Percentiles rank a stretch among this genome's conserved stretches.
These are phyloP conservation scores for Hirtodrosophila cameraria DNA, from an alignment of 2,888 invertebrate species.

Conservation along the genomic window DNA sequence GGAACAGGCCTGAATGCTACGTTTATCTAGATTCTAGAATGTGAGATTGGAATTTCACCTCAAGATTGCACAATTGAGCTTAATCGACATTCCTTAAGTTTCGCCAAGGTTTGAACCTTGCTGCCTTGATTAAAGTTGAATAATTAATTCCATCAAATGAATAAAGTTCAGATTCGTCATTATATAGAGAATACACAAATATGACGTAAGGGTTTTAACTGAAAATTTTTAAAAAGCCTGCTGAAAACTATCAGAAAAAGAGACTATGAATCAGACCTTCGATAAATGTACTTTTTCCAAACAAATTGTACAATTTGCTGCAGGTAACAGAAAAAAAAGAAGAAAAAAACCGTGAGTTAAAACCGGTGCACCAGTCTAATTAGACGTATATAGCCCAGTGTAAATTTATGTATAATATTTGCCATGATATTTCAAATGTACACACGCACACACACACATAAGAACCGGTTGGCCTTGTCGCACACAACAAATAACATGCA, in stretches of 20 bases:
- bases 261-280: constrained; percentile 31
- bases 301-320: background rate
- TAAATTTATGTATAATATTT: constrained; percentile 22
- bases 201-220: background rate
- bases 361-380: constrained; percentile 33
- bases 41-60: no score
- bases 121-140: no score
- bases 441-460: constrained; percentile 13
- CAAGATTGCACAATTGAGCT: no score
- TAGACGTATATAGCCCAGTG: constrained; percentile 20
- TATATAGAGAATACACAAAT: background rate
- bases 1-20: no score
- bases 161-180: background rate
- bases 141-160: no score
- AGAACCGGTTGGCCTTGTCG: constrained; percentile 56
- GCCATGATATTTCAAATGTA: constrained; percentile 22
- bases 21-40: no score
- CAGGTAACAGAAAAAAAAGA: background rate
- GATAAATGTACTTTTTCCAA: background rate
- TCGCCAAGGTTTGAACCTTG: no score
- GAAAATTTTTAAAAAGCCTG: background rate
- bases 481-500: constrained; percentile 8
- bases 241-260: background rate
- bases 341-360: background rate
- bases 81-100: no score